Evolutionary conservation across 2,888 invertebrate species (phyloP).

Genomic region (Plebejus melissa): DNA sequence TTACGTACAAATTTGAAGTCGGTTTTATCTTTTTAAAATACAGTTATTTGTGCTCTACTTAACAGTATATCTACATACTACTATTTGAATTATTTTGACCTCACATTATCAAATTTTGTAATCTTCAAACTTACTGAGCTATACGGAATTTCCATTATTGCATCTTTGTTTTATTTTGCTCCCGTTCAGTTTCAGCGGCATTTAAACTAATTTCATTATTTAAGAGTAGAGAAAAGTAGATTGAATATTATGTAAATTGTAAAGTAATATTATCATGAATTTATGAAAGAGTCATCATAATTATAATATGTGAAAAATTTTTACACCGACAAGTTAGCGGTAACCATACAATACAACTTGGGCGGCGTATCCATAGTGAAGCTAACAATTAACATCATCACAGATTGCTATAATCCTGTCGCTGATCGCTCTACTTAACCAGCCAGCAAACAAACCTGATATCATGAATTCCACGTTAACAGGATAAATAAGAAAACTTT

Average conservation of each 20-base stretch:
- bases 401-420: conserved; percentile 13
- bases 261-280: no score
- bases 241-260: no score
- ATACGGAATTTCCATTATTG: background rate
- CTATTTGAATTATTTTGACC: background rate
- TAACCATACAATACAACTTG: background rate
- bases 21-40: no score
- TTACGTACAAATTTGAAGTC: no score
- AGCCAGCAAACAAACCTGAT: background rate
- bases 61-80: background rate
- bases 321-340: background rate
- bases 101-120: background rate
- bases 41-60: background rate
- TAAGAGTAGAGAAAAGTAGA: no score
- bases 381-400: background rate
- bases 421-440: background rate
- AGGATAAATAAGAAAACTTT: conserved; percentile 6
- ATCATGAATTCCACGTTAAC: background rate
- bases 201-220: no score
- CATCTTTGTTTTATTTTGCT: background rate
- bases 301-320: background rate
- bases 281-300: no score
- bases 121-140: background rate
- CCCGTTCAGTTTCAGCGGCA: background rate
- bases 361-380: background rate